Evolutionary conservation across 2,888 invertebrate species (phyloP).

Genomic region (Hirtodrosophila confusa): DNA sequence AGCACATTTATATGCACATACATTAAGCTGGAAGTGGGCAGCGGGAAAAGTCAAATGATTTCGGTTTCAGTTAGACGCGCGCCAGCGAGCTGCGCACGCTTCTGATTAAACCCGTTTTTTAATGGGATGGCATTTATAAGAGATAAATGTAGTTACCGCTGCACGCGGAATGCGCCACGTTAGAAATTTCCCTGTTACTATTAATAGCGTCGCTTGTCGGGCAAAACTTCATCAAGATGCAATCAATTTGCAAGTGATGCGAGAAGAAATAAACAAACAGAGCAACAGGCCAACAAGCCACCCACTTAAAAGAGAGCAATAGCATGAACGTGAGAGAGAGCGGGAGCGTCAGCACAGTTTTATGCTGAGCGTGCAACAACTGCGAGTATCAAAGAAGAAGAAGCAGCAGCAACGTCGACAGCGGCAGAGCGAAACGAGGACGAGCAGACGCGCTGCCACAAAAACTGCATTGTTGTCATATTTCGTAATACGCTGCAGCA

Average conservation of each 20-base stretch:
- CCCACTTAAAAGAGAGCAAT: conserved; percentile 43
- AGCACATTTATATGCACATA: conserved; percentile 37
- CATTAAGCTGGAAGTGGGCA: conserved; percentile 46
- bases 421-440: conserved; percentile 79
- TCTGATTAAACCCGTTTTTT: conserved; percentile 71
- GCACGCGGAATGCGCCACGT: conserved; percentile 55
- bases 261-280: conserved; percentile 67
- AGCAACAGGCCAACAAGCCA: conserved; percentile 35
- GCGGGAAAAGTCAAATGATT: conserved; percentile 69
- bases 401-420: conserved; percentile 32
- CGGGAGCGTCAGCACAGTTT: conserved; percentile 26
- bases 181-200: conserved; percentile 73
- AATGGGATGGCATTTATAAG: conserved; percentile 68
- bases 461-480: conserved; percentile 82
- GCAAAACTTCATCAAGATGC: conserved; percentile 67
- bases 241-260: conserved; percentile 74
- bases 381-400: conserved; percentile 25
- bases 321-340: conserved; percentile 12
- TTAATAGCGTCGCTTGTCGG: conserved; percentile 54
- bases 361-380: conserved; percentile 60
- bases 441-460: conserved; percentile 61
- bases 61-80: conserved; percentile 71
- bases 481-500: conserved; percentile 82
- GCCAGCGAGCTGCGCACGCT: conserved; percentile 57
- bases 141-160: conserved; percentile 16